Base-by-base conservation (phyloP, 2,113 vertebrate genomes). In the Gulo gulo region DNA sequence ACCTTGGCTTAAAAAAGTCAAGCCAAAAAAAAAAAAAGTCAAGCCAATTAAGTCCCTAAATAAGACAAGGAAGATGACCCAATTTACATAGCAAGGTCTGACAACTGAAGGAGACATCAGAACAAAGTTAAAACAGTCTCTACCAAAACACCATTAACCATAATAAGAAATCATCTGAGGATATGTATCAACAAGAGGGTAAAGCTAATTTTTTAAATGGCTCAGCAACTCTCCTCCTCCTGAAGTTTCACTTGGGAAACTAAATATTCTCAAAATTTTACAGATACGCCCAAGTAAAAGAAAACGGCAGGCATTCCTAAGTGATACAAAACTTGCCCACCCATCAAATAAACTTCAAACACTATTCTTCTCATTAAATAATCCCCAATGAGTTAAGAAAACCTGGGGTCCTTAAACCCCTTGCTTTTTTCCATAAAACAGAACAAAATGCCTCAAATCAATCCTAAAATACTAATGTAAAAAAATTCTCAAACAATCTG, bases 321-420 rank as follows among this genome's bases (percentile, higher is more conserved):
- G 73, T 45, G 26, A 87, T 29, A 92, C 4, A 92, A 95, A 91
- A 95, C 6, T 14, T 79, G 73, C 11, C 34, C 74, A 57, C 15
- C 55, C 31, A 82, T 50, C 63, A 91, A 73, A 83, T 36, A 81
- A 85, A 97, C 55, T 85, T 95, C 39, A 87, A 96, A 94, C 57
- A 14, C 21, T 57, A 2, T 65, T 61, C 65, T 42, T 73, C 7
- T 89, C 16, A 90, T 87, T 94, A 93, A 71, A 45, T 24, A 93
- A 59, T n/a, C 26, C 21, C 24, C 6, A 61, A 9, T 3, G 50
- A 18, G 10, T 4, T 63, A 10, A 57, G 16, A 34, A 47, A 47
- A 87, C 79, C 82, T 36, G 76, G 52, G 36, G 23, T 29, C n/a
- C 57, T 95, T 82, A 94, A 87, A 39, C 15, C 1, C n/a, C 24